A percentile compares a stretch with the other conserved stretches of the same genome.
Evolutionary conservation across 2,888 invertebrate genomes (phyloP).

Genomic region (Phorcus lineatus): DNA sequence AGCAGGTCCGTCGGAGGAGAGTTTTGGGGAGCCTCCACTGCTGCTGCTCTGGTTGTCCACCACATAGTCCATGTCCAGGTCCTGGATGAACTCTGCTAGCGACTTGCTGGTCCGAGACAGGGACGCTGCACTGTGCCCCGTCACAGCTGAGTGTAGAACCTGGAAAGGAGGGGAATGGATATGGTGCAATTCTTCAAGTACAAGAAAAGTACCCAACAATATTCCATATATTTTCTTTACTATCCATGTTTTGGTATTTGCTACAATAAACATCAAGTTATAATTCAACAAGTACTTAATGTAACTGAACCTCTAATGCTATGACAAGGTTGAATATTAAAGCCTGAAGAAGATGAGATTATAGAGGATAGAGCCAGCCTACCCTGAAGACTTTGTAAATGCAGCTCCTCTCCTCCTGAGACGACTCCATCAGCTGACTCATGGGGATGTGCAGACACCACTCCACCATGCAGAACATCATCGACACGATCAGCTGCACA

Average conservation of each 20-base stretch:
- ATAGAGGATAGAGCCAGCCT: conserved; percentile 12
- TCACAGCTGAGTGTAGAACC: conserved; percentile 75
- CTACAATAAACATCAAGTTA: not conserved
- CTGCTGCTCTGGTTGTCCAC: conserved; percentile 38
- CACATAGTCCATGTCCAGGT: conserved; percentile 55
- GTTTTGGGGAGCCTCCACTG: not conserved
- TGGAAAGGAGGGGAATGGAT: not conserved
- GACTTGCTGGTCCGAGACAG: conserved; percentile 60
- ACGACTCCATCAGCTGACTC: conserved; percentile 78
- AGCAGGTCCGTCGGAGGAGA: not conserved
- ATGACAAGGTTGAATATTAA: no score
- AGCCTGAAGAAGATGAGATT: no score
- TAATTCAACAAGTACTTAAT: not conserved
- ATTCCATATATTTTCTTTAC: not conserved
- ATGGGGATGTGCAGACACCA: conserved; percentile 90
- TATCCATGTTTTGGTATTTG: not conserved
- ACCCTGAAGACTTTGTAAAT: conserved; percentile 72
- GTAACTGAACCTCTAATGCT: not conserved
- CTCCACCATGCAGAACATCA: conserved; percentile 92
- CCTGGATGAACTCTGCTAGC: conserved; percentile 62
- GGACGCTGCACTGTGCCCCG: conserved; percentile 69
- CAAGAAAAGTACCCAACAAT: not conserved
- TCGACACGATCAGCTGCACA: conserved; percentile 83
- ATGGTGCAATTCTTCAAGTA: not conserved
- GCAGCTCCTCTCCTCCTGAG: conserved; percentile 62